phyloP scores from a whole-genome alignment of 2,113 vertebrate genomes.

The Clarias macrocephalus region DNA sequence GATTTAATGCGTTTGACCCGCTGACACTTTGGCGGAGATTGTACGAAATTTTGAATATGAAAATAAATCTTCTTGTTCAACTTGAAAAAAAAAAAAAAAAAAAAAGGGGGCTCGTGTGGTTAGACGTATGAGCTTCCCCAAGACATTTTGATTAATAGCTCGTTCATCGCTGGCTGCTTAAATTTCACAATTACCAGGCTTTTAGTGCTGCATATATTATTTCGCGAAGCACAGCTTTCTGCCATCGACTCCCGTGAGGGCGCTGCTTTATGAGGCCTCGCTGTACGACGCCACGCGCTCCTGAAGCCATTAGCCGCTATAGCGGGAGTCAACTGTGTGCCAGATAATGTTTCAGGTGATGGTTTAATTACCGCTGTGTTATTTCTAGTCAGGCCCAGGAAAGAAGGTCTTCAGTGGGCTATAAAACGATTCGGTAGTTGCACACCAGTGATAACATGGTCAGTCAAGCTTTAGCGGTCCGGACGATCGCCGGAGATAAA shows the following conservation, averaged over 20 bases:
- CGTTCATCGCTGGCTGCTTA: slow-evolving; percentile 70
- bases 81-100: slow-evolving; percentile 15
- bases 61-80: slow-evolving; percentile 11
- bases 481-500: background rate
- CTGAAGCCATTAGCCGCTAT: slow-evolving; percentile 69
- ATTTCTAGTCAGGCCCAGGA: slow-evolving; percentile 65
- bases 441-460: slow-evolving; percentile 56
- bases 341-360: slow-evolving; percentile 69
- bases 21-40: background rate
- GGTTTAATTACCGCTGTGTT: slow-evolving; percentile 75
- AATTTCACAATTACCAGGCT: slow-evolving; percentile 75
- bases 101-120: slow-evolving; percentile 28
- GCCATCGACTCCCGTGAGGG: slow-evolving; percentile 39
- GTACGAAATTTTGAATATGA: background rate
- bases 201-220: slow-evolving; percentile 76
- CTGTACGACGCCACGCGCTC: slow-evolving; percentile 44
- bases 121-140: slow-evolving; percentile 31
- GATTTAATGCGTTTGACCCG: slow-evolving; percentile 2
- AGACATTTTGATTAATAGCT: slow-evolving; percentile 69
- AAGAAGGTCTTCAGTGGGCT: slow-evolving; percentile 60
- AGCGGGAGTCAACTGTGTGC: slow-evolving; percentile 60
- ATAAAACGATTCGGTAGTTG: slow-evolving; percentile 64
- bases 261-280: slow-evolving; percentile 49
- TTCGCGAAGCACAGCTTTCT: slow-evolving; percentile 73
- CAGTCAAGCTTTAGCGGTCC: slow-evolving; percentile 59